Evolutionary conservation across 2,888 invertebrate species (phyloP), one percentile per base, ranked within the genome.

Genomic region (Griposia aprilina): DNA sequence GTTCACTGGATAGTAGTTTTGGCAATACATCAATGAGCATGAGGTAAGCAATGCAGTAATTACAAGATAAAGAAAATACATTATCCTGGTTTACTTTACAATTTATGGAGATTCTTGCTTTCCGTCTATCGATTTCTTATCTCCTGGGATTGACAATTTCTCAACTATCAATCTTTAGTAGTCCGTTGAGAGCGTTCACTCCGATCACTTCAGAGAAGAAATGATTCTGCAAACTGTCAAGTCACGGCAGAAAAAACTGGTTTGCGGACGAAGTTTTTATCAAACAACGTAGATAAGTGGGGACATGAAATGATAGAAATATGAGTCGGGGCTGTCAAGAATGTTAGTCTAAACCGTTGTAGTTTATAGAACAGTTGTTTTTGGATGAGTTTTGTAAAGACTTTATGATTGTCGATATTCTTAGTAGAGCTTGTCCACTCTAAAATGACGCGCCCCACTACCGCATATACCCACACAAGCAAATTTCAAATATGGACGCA

Each of bases 91-190:
- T 45, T 45, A 17, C 13, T 74, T 45, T 20, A 23, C 57, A 69
- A 80, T 69, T 50, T 17, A 41, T 15, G 36, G 30, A 70, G 15
- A 15, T 0, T 50, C 30, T 57, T 45, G 4, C 4, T 0, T 73
- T 23, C 15, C 20, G 13, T 48, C 10, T 13, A 26, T 26, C n/a
- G 7, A 36, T 36, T 55, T 45, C 10, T 20, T 48, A 63, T 20
- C 30, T 80, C 50, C 26, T 15, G 30, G n/a, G n/a, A 60, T 17
- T 59, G 1, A 52, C n/a, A 30, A 15, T 50, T 15, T n/a, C 59
- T 69, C 48, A 77, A 71, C 71, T 17, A 30, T 59, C 15, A 80
- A 69, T 70, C 41, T 69, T 36, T 26, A 36, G 6, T 20, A 23
- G 26, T 20, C 59, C n/a, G 17, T 30, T 30, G 20, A 50, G 50